These are phyloP conservation scores for Bombus waltoni DNA, from an alignment of 1,140 invertebrate species.

Conservation along the genomic window DNA sequence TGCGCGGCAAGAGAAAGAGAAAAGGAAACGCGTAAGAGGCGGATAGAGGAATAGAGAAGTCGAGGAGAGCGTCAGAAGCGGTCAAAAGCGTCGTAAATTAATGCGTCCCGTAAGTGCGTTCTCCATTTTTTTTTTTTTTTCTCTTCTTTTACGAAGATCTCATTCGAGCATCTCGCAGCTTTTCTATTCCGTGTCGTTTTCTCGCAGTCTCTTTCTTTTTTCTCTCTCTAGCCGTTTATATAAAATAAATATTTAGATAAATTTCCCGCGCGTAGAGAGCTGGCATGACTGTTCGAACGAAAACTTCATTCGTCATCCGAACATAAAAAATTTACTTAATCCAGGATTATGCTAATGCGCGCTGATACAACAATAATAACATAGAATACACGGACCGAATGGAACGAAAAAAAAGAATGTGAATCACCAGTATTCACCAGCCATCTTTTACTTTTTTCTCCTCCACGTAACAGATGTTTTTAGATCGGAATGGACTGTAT, in stretches of 20 bases:
- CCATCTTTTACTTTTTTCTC: not conserved
- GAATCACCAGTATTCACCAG: not conserved
- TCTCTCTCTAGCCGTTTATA: not conserved
- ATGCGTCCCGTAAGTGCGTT: slow-evolving; percentile 53
- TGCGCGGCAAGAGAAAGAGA: slow-evolving; percentile 20
- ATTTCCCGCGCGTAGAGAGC: slow-evolving; percentile 12
- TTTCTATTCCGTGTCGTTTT: not conserved
- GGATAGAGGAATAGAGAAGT: not conserved
- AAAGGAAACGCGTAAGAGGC: not conserved
- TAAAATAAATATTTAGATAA: slow-evolving; percentile 48
- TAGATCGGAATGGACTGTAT: not conserved
- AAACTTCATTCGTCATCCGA: slow-evolving; percentile 41
- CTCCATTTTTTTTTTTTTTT: not conserved
- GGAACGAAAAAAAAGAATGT: not conserved
- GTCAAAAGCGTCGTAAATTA: slow-evolving; percentile 69
- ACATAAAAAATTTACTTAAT: slow-evolving; percentile 48
- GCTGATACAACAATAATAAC: slow-evolving; percentile 45
- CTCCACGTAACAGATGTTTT: not conserved
- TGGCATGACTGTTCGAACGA: not conserved
- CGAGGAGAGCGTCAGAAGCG: slow-evolving; percentile 51
- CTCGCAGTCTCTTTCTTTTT: too few species aligned
- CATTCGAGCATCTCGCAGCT: not conserved
- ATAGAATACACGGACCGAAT: slow-evolving; percentile 21
- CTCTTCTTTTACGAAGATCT: not conserved
- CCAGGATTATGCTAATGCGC: slow-evolving; percentile 48